Conservation (phyloP, 2,888 invertebrate genomes). For the Monopis laevigella region DNA sequence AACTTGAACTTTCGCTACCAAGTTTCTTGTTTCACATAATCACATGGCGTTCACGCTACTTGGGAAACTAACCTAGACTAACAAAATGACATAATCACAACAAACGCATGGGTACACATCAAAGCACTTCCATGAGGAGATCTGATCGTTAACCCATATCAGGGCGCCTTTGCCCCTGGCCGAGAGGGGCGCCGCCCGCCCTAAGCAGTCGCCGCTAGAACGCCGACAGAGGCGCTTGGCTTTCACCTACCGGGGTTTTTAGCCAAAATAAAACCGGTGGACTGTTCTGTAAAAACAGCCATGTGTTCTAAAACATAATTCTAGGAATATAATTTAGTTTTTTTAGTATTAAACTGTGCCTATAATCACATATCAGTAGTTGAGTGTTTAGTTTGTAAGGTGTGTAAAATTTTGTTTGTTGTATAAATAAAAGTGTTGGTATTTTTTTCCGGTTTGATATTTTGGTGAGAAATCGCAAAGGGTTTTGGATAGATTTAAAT, state of each 20-base stretch:
- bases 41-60: too few relatives aligned
- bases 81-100: constrained; percentile 8
- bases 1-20: too few relatives aligned
- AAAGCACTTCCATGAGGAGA: constrained; percentile 6
- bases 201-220: constrained; percentile 53
- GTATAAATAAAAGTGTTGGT: too few relatives aligned
- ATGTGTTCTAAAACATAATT: background rate
- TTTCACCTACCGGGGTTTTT: constrained; percentile 21
- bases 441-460: background rate
- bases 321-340: constrained; percentile 5
- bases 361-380: constrained; percentile 10
- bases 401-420: too few relatives aligned
- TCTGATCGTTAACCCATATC: constrained; percentile 53
- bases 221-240: constrained; percentile 33
- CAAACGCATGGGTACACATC: constrained; percentile 9
- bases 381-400: constrained; percentile 7
- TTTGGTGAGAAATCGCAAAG: background rate
- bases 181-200: constrained; percentile 18
- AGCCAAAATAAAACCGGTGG: background rate
- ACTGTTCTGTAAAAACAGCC: background rate
- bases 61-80: too few relatives aligned
- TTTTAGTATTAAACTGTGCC: constrained; percentile 6
- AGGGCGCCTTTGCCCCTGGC: constrained; percentile 4
- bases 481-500: too few relatives aligned
- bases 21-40: too few relatives aligned